Evolutionary conservation across 2,888 invertebrate species (phyloP), one percentile per base, ranked within the genome.

Genomic region (Sesamia inferens): DNA sequence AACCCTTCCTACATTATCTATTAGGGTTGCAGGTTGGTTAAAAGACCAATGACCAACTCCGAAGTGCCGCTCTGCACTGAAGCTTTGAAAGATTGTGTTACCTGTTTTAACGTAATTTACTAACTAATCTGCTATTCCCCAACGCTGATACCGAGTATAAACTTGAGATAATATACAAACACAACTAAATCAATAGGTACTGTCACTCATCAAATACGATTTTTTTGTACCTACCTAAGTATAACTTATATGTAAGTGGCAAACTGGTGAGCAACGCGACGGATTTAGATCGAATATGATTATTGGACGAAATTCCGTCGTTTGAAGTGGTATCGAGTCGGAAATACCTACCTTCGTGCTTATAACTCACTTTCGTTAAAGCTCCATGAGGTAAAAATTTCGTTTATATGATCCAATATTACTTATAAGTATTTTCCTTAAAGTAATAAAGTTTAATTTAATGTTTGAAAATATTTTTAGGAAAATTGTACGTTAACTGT

Each of bases 221-320:
- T 8, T n/a, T n/a, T 47, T 64, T 22, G 13, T 68, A 39, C 11
- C 4, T 16, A 51, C n/a, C n/a, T 51, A 16, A 48, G 48, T 42
- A 19, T 22, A 6, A 48, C 16, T 19, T 71, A 54, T 0, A 14
- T n/a, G 31, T 55, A 13, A 62, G 55, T 44, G 16, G 54, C 55
- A 14, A 57, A 13, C 13, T 44, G 13, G 47, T 64, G 14, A 51
- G 19, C 22, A 64, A 31, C 14, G 42, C 22, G 10, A 8, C 47
- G 42, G 42, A 72, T 68, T 72, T 31, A 54, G 51, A 67, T 42
- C 16, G 64, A 68, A 68, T 79, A 68, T 47, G 51, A 65, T 74
- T 11, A 68, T 24, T 22, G 19, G 13, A 62, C 42, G 19, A 42
- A 68, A 74, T 79, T 79, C 61, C 57, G 19, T 19, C 55, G 44